Conservation (phyloP, 2,797 vertebrate species). For the Thunnus albacares region DNA sequence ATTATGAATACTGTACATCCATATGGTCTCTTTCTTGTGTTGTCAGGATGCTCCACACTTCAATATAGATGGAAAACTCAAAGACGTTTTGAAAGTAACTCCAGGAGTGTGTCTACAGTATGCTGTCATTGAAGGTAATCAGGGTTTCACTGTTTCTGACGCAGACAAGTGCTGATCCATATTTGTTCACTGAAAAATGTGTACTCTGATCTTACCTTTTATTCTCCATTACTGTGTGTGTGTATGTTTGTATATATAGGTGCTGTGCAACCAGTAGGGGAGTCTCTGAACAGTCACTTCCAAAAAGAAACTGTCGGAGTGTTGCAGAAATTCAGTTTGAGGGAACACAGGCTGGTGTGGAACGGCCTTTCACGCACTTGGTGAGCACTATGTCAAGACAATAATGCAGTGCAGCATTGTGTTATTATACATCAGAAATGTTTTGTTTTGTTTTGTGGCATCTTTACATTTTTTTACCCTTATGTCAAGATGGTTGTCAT, state of each 20-base stretch:
- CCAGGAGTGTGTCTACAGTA: conserved; percentile 88
- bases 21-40: conserved; percentile 20
- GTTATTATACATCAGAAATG: neutral
- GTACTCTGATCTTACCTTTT: neutral
- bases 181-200: neutral
- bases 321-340: conserved; percentile 89
- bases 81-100: conserved; percentile 83
- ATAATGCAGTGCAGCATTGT: neutral
- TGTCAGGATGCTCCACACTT: conserved; percentile 88
- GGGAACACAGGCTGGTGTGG: conserved; percentile 91
- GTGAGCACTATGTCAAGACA: conserved; percentile 76
- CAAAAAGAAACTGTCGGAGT: conserved; percentile 87
- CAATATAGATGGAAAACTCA: conserved; percentile 82
- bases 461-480: neutral
- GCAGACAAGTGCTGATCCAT: neutral
- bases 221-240: neutral
- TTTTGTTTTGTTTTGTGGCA: neutral
- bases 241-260: conserved; percentile 75
- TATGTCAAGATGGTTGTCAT: neutral
- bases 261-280: conserved; percentile 84
- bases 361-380: conserved; percentile 88
- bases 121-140: conserved; percentile 90
- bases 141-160: conserved; percentile 4
- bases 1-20: neutral
- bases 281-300: conserved; percentile 87